phyloP scores from a whole-genome alignment of 2,113 vertebrate species.

The Charadrius vociferus region DNA sequence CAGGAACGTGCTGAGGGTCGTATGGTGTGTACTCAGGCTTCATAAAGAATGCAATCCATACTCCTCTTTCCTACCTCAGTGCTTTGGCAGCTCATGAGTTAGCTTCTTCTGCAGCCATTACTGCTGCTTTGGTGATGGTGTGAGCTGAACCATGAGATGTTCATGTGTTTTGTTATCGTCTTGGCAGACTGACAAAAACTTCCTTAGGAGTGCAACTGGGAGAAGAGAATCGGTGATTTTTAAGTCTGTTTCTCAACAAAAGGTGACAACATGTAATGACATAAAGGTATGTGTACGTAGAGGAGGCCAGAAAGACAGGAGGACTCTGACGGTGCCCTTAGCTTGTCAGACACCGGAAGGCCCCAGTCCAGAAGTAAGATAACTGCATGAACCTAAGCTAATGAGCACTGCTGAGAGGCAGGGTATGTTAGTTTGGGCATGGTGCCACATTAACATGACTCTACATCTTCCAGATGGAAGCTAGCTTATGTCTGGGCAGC shows the following conservation, averaged over 20 bases:
- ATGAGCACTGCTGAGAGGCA: constrained; percentile 19
- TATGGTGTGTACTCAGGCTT: neutral
- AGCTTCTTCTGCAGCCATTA: neutral
- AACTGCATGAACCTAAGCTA: neutral
- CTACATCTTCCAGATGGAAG: neutral
- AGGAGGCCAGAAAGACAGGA: neutral
- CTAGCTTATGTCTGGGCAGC: neutral
- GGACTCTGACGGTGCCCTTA: neutral
- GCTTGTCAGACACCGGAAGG: neutral
- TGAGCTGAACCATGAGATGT: neutral
- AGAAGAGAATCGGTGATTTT: neutral
- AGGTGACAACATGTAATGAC: neutral
- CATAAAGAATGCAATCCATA: neutral
- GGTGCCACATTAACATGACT: constrained; percentile 14
- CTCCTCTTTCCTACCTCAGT: neutral
- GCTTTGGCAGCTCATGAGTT: neutral
- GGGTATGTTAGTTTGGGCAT: constrained; percentile 41
- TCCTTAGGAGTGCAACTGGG: neutral
- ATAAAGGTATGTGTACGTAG: neutral
- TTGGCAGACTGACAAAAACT: neutral
- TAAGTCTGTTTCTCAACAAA: constrained; percentile 6
- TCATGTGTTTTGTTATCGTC: neutral
- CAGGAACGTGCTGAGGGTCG: neutral
- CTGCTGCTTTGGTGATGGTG: neutral
- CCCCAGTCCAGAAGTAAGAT: constrained; percentile 2